Evolutionary conservation across 2,113 vertebrate genomes (phyloP).

Genomic region (Morone saxatilis): DNA sequence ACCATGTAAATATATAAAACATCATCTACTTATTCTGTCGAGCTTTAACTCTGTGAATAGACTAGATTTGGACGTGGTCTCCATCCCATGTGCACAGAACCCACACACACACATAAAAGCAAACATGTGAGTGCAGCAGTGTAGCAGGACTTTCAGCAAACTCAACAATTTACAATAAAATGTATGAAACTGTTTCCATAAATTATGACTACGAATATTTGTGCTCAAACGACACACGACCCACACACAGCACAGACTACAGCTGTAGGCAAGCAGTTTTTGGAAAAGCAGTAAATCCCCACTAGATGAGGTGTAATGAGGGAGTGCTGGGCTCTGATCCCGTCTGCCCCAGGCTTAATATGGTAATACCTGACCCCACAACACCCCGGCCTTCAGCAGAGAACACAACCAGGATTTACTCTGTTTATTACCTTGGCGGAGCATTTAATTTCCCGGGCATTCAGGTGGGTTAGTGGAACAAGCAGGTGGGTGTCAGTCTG

Average conservation of each 20-base stretch:
- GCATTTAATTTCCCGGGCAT: constrained; percentile 80
- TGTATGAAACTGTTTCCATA: not conserved
- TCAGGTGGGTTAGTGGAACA: constrained; percentile 78
- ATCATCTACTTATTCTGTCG: not conserved
- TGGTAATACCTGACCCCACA: constrained; percentile 61
- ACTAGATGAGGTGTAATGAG: constrained; percentile 60
- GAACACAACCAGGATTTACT: constrained; percentile 69
- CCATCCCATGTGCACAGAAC: not conserved
- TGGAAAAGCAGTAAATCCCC: constrained; percentile 56
- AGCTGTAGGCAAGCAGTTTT: constrained; percentile 27
- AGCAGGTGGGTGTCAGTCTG: constrained; percentile 67
- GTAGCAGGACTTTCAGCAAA: not conserved
- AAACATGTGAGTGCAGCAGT: not conserved
- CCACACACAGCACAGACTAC: not conserved
- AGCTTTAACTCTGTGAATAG: not conserved
- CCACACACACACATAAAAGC: not conserved
- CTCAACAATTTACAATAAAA: not conserved
- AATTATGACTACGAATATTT: not conserved
- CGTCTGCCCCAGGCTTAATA: constrained; percentile 57
- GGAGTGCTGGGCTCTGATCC: constrained; percentile 47
- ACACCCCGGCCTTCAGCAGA: constrained; percentile 22
- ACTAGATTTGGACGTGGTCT: not conserved
- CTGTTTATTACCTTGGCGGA: constrained; percentile 74
- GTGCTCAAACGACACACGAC: not conserved
- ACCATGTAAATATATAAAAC: not conserved